phyloP scores from a whole-genome alignment of 2,797 vertebrate species.

The Gymnopithys bicolor region DNA sequence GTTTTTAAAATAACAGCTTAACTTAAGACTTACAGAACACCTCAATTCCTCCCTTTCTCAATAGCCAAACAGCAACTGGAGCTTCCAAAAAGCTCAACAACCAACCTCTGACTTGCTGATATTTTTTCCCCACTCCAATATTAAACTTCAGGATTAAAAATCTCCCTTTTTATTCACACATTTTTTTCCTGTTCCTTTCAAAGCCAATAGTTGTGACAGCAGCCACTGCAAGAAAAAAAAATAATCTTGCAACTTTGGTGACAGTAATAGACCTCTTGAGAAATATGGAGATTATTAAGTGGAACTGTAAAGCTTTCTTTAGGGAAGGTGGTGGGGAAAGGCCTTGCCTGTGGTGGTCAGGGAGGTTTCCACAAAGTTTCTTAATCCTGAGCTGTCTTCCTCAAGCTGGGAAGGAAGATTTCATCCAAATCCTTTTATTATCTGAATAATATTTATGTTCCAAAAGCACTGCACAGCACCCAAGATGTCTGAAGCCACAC shows the following conservation, averaged over 20 bases:
- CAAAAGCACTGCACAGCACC: not conserved
- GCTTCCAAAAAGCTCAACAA: not conserved
- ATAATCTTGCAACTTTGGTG: not conserved
- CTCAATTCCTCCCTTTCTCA: not conserved
- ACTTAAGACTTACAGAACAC: not conserved
- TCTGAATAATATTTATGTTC: not conserved
- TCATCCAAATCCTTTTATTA: not conserved
- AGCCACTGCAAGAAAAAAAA: not conserved
- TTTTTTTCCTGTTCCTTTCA: not conserved
- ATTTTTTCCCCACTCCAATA: not conserved
- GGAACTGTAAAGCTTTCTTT: not conserved
- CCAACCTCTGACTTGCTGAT: not conserved
- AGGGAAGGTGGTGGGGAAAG: not conserved
- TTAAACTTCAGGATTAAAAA: not conserved
- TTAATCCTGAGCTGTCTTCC: not conserved
- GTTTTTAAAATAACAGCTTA: not conserved
- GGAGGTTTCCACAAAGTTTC: not conserved
- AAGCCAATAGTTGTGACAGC: not conserved
- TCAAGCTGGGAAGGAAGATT: not conserved
- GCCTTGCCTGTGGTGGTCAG: not conserved
- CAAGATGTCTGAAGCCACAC: not conserved
- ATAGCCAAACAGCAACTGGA: not conserved
- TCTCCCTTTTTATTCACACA: not conserved
- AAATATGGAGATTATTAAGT: not conserved
- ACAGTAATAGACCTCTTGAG: not conserved